Conservation (phyloP, 2,888 invertebrate genomes). For the Tryphoninae sp. region DNA sequence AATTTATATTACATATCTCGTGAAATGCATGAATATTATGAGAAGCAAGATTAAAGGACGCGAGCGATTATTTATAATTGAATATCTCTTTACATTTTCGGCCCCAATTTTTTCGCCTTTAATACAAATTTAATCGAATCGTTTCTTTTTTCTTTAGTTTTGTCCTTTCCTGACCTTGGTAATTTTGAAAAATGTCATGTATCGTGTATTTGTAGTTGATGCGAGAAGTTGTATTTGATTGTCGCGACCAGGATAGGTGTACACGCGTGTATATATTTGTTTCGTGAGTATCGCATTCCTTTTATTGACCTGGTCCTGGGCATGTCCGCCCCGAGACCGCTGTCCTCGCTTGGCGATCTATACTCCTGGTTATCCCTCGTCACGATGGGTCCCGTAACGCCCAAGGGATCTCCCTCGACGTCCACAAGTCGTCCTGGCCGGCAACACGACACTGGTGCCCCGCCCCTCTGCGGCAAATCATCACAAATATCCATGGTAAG, state of each 20-base stretch:
- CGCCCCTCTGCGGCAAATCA: constrained; percentile 80
- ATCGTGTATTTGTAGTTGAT: background rate
- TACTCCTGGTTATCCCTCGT: constrained; percentile 86
- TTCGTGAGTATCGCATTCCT: constrained; percentile 9
- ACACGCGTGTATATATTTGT: constrained; percentile 16
- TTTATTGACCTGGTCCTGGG: constrained; percentile 80
- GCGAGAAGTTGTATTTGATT: background rate
- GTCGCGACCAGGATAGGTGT: background rate
- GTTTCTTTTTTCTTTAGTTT: background rate
- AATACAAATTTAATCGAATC: background rate
- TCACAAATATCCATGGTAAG: constrained; percentile 72
- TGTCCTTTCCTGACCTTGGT: background rate
- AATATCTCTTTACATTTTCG: too few relatives aligned
- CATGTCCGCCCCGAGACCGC: constrained; percentile 94
- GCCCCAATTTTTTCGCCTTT: too few relatives aligned
- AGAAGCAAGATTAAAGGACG: background rate
- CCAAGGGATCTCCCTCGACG: constrained; percentile 80
- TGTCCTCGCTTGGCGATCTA: constrained; percentile 96
- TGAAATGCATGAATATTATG: too few relatives aligned
- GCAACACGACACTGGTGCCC: constrained; percentile 74
- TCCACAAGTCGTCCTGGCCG: constrained; percentile 80
- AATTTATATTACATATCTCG: too few relatives aligned
- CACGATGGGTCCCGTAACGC: constrained; percentile 79
- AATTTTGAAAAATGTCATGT: background rate
- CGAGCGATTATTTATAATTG: too few relatives aligned